A percentile compares a stretch with the other conserved stretches of the same genome.
These are phyloP conservation scores for Sinosuthora webbiana DNA, from an alignment of 2,113 vertebrate genomes.

Conservation along the genomic window DNA sequence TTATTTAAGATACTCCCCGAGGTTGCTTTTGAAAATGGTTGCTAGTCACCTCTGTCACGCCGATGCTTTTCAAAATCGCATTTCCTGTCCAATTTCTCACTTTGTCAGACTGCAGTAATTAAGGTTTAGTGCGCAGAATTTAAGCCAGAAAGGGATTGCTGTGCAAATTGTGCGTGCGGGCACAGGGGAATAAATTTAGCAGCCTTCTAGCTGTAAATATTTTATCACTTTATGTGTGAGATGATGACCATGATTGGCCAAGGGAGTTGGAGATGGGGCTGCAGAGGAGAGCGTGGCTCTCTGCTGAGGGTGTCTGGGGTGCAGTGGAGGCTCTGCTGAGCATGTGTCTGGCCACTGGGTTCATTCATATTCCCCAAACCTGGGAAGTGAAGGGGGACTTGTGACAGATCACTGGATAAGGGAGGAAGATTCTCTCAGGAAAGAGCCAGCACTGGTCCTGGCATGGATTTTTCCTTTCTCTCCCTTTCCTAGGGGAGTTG, in stretches of 20 bases:
- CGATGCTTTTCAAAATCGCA: not conserved
- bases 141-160: constrained; percentile 1
- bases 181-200: constrained; percentile 26
- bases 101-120: constrained; percentile 43
- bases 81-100: constrained; percentile 37
- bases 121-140: constrained; percentile 12
- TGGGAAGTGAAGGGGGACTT: not conserved
- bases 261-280: not conserved
- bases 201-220: constrained; percentile 26
- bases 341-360: fast-evolving
- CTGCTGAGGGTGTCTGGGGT: not conserved
- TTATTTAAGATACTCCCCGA: not conserved
- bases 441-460: not conserved
- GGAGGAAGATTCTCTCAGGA: not conserved
- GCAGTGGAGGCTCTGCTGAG: not conserved
- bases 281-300: not conserved
- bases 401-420: not conserved
- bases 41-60: constrained; percentile 17
- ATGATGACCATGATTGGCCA: not conserved
- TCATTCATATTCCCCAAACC: not conserved
- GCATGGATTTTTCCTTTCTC: not conserved
- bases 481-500: not conserved
- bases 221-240: constrained; percentile 6
- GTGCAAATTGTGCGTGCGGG: not conserved
- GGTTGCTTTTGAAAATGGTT: constrained; percentile 28